Evolutionary conservation across 2,113 vertebrate species (phyloP).

Genomic region (Coturnix japonica): DNA sequence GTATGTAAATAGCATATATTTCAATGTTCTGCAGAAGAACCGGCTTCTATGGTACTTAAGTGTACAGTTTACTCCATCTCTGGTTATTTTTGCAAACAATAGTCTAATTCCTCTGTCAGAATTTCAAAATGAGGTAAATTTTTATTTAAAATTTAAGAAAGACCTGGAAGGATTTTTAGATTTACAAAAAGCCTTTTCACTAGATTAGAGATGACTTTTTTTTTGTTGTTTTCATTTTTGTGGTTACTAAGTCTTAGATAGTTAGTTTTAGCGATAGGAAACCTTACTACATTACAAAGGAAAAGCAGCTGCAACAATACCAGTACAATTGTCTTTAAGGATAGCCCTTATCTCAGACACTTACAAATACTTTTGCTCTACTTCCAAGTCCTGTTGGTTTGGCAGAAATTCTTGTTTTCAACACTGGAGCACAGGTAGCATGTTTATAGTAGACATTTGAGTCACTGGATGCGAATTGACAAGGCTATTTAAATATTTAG

Average conservation of each 20-base stretch:
- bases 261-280: background rate
- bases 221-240: background rate
- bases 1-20: background rate
- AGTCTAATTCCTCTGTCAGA: constrained; percentile 11
- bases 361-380: fast-evolving
- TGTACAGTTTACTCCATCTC: background rate
- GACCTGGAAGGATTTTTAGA: background rate
- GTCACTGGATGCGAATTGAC: background rate
- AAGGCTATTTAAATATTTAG: background rate
- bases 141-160: constrained; percentile 7
- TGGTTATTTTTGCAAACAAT: background rate
- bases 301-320: background rate
- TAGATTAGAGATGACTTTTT: background rate
- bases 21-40: background rate
- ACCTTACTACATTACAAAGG: background rate
- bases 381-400: background rate
- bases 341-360: background rate
- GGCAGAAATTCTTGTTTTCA: background rate
- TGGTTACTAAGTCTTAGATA: background rate
- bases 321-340: background rate
- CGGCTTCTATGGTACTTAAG: background rate
- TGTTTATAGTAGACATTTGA: background rate
- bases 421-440: background rate
- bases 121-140: background rate
- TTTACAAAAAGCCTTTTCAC: background rate